Base-by-base conservation (phyloP, 2,888 invertebrate species). In the Metopia argyrocephala region DNA sequence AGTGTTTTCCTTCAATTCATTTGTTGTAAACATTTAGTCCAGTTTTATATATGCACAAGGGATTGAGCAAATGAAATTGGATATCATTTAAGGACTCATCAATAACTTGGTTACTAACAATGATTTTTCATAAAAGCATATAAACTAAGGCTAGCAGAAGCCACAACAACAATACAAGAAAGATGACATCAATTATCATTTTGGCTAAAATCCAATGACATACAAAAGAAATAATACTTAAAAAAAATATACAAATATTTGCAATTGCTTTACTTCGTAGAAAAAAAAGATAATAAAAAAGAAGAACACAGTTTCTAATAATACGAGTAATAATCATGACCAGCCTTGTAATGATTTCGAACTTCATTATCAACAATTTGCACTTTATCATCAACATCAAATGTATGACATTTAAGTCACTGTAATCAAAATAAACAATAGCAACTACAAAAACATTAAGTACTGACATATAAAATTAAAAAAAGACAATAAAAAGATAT, bases 151-250 rank as follows among this genome's bases (percentile, higher is more conserved):
- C 59, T 66, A 66, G 69, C 62, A 64, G 48, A 21, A 45, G 23
- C 54, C 23, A 27, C n/a, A 64, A 70, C 38, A 70, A 20, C 54
- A 62, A 70, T 25, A 54, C n/a, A 25, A 56, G 61, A 71, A 71
- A 38, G 59, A 65, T 70, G 54, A 56, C 79, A 79, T 75, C 70
- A 79, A 79, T 66, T 71, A 66, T 76, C 70, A 75, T 70, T n/a
- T 79, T 80, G 80, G 80, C 76, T 80, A n/a, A 52, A 76, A 65
- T 80, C 76, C 76, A 73, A 76, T 80, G 73, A 48, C 73, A 73
- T 46, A 76, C 28, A 76, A 68, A 62, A n/a, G n/a, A n/a, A n/a
- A n/a, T n/a, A n/a, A n/a, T n/a, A n/a, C n/a, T n/a, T n/a, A n/a
- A n/a, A n/a, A n/a, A n/a, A n/a, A n/a, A n/a, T n/a, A n/a, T n/a